phyloP scores from a whole-genome alignment of 2,113 vertebrate species.

The Oceanites oceanicus region DNA sequence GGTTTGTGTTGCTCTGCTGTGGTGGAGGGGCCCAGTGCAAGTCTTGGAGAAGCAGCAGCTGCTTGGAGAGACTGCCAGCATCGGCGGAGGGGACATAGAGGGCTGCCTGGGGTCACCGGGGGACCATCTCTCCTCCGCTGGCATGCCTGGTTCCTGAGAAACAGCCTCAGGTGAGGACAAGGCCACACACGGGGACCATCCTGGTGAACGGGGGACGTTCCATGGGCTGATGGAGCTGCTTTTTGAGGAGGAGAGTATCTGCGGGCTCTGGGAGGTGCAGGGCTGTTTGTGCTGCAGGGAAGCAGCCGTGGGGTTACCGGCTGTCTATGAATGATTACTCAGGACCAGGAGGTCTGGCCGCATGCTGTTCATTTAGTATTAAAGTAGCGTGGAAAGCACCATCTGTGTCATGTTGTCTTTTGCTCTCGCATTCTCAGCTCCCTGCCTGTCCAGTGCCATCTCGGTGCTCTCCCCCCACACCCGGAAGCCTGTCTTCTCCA shows the following conservation, averaged over 20 bases:
- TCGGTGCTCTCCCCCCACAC: accelerated
- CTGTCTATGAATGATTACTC: neutral
- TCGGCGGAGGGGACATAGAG: accelerated
- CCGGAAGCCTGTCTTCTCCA: neutral
- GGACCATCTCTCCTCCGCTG: accelerated
- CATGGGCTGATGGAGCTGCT: neutral
- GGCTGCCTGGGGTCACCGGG: no score
- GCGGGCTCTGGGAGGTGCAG: neutral
- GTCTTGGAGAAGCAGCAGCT: neutral
- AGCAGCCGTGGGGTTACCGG: neutral
- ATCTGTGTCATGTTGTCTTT: accelerated
- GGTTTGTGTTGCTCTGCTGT: neutral
- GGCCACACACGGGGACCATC: accelerated
- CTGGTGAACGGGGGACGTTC: accelerated
- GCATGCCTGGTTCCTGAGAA: neutral
- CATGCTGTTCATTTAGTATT: neutral
- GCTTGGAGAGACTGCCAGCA: neutral
- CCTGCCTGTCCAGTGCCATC: neutral
- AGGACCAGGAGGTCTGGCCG: accelerated
- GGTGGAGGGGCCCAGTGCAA: neutral
- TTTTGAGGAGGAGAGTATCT: neutral
- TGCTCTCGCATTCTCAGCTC: neutral
- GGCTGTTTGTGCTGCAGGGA: accelerated
- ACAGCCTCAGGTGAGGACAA: neutral
- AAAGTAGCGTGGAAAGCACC: neutral